Conservation (phyloP, 1,140 invertebrate genomes). For the Penaeus chinensis region DNA sequence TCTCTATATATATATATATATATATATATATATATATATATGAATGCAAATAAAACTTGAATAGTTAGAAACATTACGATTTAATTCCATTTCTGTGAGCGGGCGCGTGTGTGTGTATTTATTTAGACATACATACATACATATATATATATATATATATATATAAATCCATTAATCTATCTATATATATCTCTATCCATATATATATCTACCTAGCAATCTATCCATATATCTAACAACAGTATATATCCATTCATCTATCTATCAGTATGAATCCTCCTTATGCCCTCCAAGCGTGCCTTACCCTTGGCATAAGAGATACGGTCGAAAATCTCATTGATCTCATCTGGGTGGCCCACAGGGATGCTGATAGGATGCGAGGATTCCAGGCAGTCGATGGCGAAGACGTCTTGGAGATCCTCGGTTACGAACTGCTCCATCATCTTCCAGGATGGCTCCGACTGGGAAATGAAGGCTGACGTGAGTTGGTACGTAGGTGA, state of each 20-base stretch:
- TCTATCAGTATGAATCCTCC: no score
- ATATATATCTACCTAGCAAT: no score
- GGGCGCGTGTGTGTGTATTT: neutral
- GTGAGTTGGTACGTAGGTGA: neutral
- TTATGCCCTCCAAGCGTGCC: neutral
- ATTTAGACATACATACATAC: no score
- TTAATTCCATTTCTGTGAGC: neutral
- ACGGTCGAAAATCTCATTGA: constrained; percentile 92
- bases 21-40: no score
- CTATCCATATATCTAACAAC: no score
- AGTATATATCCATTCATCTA: no score
- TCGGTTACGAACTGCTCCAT: constrained; percentile 40
- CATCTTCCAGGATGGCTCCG: constrained; percentile 59
- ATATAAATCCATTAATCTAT: no score
- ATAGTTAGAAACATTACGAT: no score
- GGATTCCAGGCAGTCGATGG: constrained; percentile 85
- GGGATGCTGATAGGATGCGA: constrained; percentile 93
- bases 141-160: no score
- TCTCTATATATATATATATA: no score
- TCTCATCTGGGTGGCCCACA: constrained; percentile 90
- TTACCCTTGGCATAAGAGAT: constrained; percentile 91
- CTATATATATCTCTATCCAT: no score
- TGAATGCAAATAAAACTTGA: no score
- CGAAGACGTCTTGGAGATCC: constrained; percentile 82
- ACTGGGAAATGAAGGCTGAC: neutral